Conservation (phyloP, 2,797 vertebrate species). For the Hylomyscus alleni region DNA sequence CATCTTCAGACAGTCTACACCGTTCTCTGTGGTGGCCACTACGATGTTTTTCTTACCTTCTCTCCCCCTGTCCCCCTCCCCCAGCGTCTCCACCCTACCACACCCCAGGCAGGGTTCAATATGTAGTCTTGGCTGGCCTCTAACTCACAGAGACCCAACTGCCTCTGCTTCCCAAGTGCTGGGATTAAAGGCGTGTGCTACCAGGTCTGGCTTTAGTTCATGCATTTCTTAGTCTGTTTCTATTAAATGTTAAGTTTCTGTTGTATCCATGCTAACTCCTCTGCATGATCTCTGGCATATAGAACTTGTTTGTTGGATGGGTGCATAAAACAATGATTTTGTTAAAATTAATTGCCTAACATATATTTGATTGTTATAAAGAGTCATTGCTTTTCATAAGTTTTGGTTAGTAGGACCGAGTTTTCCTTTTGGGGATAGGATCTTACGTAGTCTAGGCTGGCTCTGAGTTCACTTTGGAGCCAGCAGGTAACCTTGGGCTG, state of each 20-base stretch:
- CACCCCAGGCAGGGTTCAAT: neutral
- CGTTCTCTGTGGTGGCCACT: neutral
- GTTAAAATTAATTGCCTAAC: neutral
- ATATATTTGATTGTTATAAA: neutral
- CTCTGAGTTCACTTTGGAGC: neutral
- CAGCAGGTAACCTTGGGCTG: neutral
- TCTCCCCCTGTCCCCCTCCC: accelerated
- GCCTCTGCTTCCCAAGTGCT: neutral
- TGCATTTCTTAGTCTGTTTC: neutral
- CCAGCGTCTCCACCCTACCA: neutral
- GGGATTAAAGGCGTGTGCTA: neutral
- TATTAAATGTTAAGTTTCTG: neutral
- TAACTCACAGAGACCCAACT: neutral
- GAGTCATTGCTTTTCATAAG: neutral
- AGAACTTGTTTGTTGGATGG: neutral
- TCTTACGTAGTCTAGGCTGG: neutral
- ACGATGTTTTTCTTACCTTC: too few relatives aligned
- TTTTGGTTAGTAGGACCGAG: neutral
- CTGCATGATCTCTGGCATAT: neutral
- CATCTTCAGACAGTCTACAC: neutral
- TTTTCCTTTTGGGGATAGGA: neutral
- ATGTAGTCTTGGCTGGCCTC: too few relatives aligned
- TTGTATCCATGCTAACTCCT: neutral
- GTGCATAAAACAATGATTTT: neutral
- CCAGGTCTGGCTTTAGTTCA: neutral